Conservation (phyloP, 1,140 invertebrate species). For the Venturia canescens region DNA sequence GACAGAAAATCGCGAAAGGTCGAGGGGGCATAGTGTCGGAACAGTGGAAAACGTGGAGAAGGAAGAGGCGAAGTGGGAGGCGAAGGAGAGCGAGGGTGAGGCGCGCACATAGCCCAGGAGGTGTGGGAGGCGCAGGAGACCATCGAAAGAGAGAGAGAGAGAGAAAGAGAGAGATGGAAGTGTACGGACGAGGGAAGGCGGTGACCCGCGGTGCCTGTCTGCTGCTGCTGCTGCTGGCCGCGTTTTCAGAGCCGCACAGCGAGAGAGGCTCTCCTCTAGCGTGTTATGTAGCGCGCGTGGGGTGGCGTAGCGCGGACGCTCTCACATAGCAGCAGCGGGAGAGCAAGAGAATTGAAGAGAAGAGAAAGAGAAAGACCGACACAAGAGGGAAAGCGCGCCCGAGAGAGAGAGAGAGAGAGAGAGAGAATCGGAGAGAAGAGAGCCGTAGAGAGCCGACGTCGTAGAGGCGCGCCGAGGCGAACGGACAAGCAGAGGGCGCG, state of each 20-base stretch:
- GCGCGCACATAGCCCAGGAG: constrained; percentile 34
- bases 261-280: constrained; percentile 52
- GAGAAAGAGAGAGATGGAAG: constrained; percentile 33
- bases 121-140: constrained; percentile 42
- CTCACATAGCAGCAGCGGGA: constrained; percentile 9
- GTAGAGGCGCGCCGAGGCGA: constrained; percentile 49
- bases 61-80: constrained; percentile 26
- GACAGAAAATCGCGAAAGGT: background rate
- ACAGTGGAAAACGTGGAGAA: constrained; percentile 9
- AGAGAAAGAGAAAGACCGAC: constrained; percentile 12
- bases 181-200: constrained; percentile 59
- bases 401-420: background rate
- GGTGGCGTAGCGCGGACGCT: constrained; percentile 47
- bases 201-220: constrained; percentile 69
- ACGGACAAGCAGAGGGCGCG: constrained; percentile 36
- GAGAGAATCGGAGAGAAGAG: background rate
- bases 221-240: constrained; percentile 60
- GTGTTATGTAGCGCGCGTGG: constrained; percentile 53
- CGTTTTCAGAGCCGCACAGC: constrained; percentile 62
- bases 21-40: constrained; percentile 26
- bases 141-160: constrained; percentile 34
- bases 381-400: constrained; percentile 24
- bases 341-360: constrained; percentile 17
- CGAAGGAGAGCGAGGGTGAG: constrained; percentile 30
- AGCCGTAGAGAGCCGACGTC: constrained; percentile 47